Percentiles rank a stretch among this genome's conserved stretches.
Evolutionary conservation across 2,113 vertebrate genomes (phyloP).

Genomic region (Dipodomys spectabilis): DNA sequence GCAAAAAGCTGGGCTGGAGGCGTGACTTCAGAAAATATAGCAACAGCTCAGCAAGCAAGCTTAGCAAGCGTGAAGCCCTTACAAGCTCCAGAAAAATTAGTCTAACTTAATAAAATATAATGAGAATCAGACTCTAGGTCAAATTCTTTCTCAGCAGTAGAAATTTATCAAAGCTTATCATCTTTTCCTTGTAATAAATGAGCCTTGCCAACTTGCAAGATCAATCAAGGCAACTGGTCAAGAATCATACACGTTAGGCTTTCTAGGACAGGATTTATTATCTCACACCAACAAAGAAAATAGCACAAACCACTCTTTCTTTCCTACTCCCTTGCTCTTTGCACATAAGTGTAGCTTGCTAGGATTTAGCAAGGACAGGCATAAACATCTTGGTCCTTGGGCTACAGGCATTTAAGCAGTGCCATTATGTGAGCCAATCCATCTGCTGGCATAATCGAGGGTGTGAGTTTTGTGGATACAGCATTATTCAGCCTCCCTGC

Average conservation of each 20-base stretch:
- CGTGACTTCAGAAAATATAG: too few species aligned
- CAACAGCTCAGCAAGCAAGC: too few species aligned
- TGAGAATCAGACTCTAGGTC: background rate
- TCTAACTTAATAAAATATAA: background rate
- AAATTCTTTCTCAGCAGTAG: background rate
- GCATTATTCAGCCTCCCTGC: conserved; percentile 4
- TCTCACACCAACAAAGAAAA: background rate
- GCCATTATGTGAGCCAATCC: background rate
- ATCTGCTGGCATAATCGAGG: background rate
- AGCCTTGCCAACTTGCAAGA: background rate
- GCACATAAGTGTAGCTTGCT: background rate
- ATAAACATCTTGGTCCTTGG: conserved; percentile 46
- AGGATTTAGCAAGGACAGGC: conserved; percentile 51
- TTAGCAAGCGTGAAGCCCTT: too few species aligned
- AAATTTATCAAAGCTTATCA: background rate
- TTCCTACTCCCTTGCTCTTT: background rate
- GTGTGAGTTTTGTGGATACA: conserved; percentile 26
- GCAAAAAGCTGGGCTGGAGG: too few species aligned
- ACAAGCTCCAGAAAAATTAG: background rate
- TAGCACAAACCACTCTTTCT: background rate
- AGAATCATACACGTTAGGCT: background rate
- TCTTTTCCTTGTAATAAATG: background rate
- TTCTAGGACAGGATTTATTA: background rate
- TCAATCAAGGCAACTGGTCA: background rate
- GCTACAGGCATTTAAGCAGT: conserved; percentile 7